A percentile compares a stretch with the other conserved stretches of the same genome.
These are phyloP conservation scores for Seison nebaliae DNA, from an alignment of 1,140 invertebrate species.

Conservation along the genomic window DNA sequence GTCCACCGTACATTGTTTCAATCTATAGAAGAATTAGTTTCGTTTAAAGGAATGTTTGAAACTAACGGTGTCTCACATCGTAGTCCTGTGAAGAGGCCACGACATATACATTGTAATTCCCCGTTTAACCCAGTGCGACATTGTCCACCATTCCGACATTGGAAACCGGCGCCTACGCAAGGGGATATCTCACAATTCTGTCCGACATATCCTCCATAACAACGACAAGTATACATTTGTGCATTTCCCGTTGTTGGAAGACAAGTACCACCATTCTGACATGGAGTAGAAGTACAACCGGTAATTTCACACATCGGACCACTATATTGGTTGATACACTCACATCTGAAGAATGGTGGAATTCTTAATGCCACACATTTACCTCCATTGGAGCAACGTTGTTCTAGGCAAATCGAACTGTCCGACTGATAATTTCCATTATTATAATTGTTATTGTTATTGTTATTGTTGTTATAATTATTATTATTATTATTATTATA, in stretches of 20 bases:
- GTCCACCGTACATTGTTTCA: constrained; percentile 9
- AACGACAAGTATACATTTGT: constrained; percentile 15
- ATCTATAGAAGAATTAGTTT: no score
- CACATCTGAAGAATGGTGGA: constrained; percentile 36
- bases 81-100: constrained; percentile 31
- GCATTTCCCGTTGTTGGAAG: constrained; percentile 26
- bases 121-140: constrained; percentile 32
- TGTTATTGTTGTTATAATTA: constrained; percentile 44
- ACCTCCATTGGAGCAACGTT: constrained; percentile 16
- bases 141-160: constrained; percentile 64
- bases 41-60: no score
- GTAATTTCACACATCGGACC: constrained; percentile 11
- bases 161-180: constrained; percentile 34
- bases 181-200: constrained; percentile 55
- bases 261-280: constrained; percentile 39
- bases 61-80: constrained; percentile 14
- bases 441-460: constrained; percentile 46
- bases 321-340: constrained; percentile 15
- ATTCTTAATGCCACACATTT: constrained; percentile 44
- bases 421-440: constrained; percentile 43
- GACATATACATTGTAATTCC: constrained; percentile 41
- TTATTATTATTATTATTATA: no score
- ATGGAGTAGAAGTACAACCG: constrained; percentile 2
- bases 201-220: constrained; percentile 27
- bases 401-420: constrained; percentile 1